A percentile compares a stretch with the other conserved stretches of the same genome.
Conservation (phyloP, 2,888 invertebrate species). For the Taphrorychus bicolor region DNA sequence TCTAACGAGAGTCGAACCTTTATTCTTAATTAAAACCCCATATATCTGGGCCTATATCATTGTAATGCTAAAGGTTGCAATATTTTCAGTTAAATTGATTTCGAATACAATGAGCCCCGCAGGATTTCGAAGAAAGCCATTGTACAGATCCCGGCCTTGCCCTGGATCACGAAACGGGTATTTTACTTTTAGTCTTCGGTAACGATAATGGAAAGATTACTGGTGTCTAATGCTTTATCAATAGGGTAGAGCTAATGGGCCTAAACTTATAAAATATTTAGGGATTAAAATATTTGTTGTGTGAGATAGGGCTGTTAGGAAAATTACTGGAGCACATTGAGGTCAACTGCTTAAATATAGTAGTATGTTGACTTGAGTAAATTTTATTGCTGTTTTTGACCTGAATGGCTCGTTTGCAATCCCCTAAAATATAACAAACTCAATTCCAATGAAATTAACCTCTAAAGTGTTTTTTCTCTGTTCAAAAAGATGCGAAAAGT, state of each 20-base stretch:
- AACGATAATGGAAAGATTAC: background rate
- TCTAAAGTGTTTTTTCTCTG: no score
- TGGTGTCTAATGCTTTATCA: background rate
- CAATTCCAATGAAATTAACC: no score
- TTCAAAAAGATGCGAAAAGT: no score
- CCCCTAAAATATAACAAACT: no score
- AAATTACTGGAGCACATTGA: no score
- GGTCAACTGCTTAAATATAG: no score
- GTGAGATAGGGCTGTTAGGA: background rate
- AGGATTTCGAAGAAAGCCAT: conserved; percentile 58
- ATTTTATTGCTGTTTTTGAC: no score
- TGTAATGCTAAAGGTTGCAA: conserved; percentile 50
- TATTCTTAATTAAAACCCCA: conserved; percentile 38
- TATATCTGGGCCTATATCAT: conserved; percentile 35
- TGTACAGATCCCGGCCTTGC: conserved; percentile 22
- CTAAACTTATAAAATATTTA: background rate
- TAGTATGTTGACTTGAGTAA: no score
- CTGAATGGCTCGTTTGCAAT: no score
- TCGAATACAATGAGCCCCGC: conserved; percentile 55
- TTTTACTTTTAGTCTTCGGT: background rate
- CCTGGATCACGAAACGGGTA: conserved; percentile 53
- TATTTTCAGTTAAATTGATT: conserved; percentile 59
- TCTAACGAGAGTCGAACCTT: conserved; percentile 29
- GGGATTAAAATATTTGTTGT: background rate
- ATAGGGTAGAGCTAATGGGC: background rate